Percentiles rank a stretch among this genome's conserved stretches.
These are phyloP conservation scores for Beris morrisii DNA, from an alignment of 2,888 invertebrate species.

Conservation along the genomic window DNA sequence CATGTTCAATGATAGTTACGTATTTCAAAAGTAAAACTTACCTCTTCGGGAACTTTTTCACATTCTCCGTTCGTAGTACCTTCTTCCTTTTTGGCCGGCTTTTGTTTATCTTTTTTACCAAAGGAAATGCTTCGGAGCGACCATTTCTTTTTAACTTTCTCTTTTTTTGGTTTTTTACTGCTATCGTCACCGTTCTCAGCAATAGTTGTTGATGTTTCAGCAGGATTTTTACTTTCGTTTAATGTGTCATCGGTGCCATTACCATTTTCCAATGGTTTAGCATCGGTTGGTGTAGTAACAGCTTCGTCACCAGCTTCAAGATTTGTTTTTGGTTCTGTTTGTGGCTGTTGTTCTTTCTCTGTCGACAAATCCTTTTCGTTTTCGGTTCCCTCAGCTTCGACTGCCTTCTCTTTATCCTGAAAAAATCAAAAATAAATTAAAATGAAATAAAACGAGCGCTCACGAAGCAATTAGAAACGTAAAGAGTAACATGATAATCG, in stretches of 20 bases:
- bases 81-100: conserved; percentile 69
- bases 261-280: conserved; percentile 59
- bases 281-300: conserved; percentile 36
- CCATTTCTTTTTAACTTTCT: conserved; percentile 85
- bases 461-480: neutral
- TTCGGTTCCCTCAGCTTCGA: conserved; percentile 62
- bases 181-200: conserved; percentile 46
- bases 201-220: conserved; percentile 57
- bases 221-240: conserved; percentile 59
- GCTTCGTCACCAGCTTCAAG: conserved; percentile 39
- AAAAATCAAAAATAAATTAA: conserved; percentile 23
- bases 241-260: conserved; percentile 59
- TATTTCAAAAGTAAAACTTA: conserved; percentile 51
- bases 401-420: conserved; percentile 65
- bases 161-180: conserved; percentile 68
- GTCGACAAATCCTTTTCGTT: conserved; percentile 71
- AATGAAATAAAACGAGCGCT: neutral
- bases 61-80: conserved; percentile 60
- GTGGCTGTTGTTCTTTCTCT: conserved; percentile 61
- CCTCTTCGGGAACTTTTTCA: conserved; percentile 68
- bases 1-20: too few species aligned
- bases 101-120: conserved; percentile 83
- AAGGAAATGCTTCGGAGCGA: conserved; percentile 86
- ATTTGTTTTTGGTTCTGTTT: conserved; percentile 33
- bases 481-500: neutral